These are phyloP conservation scores for Kuschelorhynchus macadamiae DNA, from an alignment of 2,888 invertebrate genomes.

Conservation along the genomic window DNA sequence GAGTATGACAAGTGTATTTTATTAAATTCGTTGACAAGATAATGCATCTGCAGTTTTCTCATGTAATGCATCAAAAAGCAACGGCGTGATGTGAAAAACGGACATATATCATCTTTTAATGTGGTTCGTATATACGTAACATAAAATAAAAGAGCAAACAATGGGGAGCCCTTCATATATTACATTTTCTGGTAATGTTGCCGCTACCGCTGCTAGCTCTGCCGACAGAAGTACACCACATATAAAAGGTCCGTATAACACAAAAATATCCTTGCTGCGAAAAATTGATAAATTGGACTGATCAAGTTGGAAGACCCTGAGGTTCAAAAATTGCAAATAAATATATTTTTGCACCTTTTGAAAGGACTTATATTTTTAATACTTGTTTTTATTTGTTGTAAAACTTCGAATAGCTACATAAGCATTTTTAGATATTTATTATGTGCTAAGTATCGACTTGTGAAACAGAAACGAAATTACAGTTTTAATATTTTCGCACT, in stretches of 20 bases:
- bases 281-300: constrained; percentile 42
- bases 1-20: constrained; percentile 52
- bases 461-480: no score
- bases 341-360: no score
- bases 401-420: no score
- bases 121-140: constrained; percentile 56
- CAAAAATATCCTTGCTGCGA: constrained; percentile 52
- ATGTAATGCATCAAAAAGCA: constrained; percentile 57
- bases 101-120: constrained; percentile 58
- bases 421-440: no score
- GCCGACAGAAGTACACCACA: constrained; percentile 31
- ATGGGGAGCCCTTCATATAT: constrained; percentile 60
- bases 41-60: constrained; percentile 58
- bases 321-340: no score
- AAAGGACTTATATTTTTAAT: no score
- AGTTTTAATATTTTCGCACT: no score
- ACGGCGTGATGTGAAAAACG: constrained; percentile 51
- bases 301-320: constrained; percentile 12
- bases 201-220: constrained; percentile 59
- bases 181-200: constrained; percentile 61
- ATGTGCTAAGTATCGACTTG: no score
- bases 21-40: constrained; percentile 57
- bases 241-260: constrained; percentile 36
- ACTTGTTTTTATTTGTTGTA: no score
- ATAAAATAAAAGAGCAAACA: constrained; percentile 60